Percentiles rank a stretch among this genome's conserved stretches.
Evolutionary conservation across 2,797 vertebrate genomes (phyloP).

Genomic region (Sitta carolinensis): DNA sequence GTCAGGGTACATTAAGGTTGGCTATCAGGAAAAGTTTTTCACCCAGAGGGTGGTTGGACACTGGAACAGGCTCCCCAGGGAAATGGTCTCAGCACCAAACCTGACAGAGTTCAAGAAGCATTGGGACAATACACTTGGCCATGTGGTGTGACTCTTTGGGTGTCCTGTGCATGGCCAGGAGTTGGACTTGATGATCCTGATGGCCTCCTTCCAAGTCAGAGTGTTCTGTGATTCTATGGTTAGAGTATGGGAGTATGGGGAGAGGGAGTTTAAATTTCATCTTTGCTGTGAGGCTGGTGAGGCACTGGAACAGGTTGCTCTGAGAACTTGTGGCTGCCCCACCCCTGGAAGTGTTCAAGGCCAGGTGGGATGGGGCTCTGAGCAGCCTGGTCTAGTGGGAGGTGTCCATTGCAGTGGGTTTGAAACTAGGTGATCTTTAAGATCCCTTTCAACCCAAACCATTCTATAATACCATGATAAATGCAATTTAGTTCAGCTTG

Average conservation of each 20-base stretch:
- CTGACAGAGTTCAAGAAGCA: not conserved
- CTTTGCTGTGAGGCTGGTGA: not conserved
- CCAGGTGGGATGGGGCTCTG: not conserved
- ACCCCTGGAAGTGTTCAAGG: not conserved
- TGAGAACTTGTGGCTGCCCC: not conserved
- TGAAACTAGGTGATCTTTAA: not conserved
- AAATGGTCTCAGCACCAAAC: not conserved
- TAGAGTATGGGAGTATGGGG: not conserved
- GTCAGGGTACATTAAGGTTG: not conserved
- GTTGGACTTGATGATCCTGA: not conserved
- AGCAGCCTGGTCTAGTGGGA: not conserved
- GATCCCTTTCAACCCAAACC: not conserved
- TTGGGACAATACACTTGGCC: not conserved
- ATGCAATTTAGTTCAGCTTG: not conserved
- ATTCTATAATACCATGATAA: not conserved
- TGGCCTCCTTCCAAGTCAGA: not conserved
- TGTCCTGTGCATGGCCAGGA: not conserved
- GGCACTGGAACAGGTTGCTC: not conserved
- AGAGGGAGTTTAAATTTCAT: not conserved
- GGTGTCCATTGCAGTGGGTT: accelerated
- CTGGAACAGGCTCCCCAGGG: not conserved
- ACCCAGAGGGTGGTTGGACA: not conserved
- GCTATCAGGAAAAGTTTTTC: not conserved
- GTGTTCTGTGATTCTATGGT: not conserved
- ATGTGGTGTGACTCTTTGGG: not conserved